These are phyloP conservation scores for Mormyrops boulengeri DNA, from an alignment of 2,797 vertebrate genomes.

Conservation along the genomic window DNA sequence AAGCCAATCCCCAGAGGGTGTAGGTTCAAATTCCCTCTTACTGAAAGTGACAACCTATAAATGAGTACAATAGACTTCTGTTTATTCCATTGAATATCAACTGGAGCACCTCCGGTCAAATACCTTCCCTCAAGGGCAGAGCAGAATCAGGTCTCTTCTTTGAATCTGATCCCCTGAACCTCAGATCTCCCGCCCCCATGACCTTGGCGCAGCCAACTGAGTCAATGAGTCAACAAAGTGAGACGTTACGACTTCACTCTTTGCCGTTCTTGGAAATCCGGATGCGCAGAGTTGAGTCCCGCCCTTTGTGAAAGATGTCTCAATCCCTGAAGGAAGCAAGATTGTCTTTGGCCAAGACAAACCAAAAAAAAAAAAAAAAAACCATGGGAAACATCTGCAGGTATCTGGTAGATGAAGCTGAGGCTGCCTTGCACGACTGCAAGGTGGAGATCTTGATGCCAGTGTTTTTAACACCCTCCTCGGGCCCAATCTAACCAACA, in stretches of 20 bases:
- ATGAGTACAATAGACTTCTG: background rate
- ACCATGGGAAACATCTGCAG: background rate
- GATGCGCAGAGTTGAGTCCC: background rate
- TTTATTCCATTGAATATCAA: background rate
- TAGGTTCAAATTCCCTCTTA: background rate
- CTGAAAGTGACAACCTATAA: background rate
- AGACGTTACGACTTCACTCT: background rate
- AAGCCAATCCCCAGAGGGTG: background rate
- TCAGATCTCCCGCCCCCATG: background rate
- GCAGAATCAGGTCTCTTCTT: background rate
- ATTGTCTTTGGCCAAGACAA: background rate
- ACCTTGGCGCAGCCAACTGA: background rate
- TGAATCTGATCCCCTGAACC: background rate
- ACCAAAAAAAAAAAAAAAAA: background rate
- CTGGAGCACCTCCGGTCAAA: background rate
- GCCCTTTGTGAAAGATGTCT: background rate
- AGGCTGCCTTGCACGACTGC: background rate
- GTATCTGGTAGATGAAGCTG: background rate
- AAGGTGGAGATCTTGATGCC: background rate
- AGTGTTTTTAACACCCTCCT: background rate
- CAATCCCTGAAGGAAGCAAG: background rate
- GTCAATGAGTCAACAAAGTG: background rate
- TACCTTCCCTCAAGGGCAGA: background rate
- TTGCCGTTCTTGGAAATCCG: background rate
- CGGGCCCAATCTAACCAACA: background rate